These are phyloP conservation scores for Chondrosia reniformis DNA, from an alignment of 37 sponge, comb jelly and placozoan genomes.

Conservation along the genomic window DNA sequence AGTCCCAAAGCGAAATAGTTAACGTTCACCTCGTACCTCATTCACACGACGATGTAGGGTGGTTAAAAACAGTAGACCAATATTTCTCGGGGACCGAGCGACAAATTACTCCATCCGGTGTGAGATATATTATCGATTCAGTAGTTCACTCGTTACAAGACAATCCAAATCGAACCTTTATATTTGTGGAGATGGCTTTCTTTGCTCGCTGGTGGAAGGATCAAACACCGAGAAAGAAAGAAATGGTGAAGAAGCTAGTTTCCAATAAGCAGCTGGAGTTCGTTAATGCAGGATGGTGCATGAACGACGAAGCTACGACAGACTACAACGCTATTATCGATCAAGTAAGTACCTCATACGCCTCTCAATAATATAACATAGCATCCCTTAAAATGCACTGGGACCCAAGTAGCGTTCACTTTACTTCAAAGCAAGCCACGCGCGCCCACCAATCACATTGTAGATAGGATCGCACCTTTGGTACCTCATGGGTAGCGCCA, in stretches of 20 bases:
- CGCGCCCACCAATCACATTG: no score
- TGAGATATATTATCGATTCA: slow-evolving; percentile 83
- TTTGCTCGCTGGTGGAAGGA: slow-evolving; percentile 86
- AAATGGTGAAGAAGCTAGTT: slow-evolving; percentile 45
- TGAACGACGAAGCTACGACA: slow-evolving; percentile 72
- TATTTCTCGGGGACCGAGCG: slow-evolving; percentile 82
- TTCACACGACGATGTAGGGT: slow-evolving; percentile 98
- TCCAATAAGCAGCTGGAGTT: slow-evolving; percentile 51
- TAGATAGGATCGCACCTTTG: no score
- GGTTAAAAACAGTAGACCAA: slow-evolving; percentile 96
- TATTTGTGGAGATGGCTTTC: slow-evolving; percentile 88
- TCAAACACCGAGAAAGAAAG: slow-evolving; percentile 47
- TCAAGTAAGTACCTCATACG: slow-evolving; percentile 30
- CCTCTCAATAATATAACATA: no score
- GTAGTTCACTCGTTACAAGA: slow-evolving; percentile 63
- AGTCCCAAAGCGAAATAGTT: no score
- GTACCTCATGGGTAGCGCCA: no score
- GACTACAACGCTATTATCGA: slow-evolving; percentile 73
- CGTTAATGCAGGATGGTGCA: slow-evolving; percentile 57
- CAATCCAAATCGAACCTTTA: slow-evolving; percentile 58
- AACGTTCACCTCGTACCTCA: slow-evolving; percentile 94
- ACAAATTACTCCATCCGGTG: slow-evolving; percentile 50
- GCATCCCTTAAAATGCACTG: no score
- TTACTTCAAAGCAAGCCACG: no score
- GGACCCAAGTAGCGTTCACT: no score